Base-by-base conservation (phyloP, 2,797 vertebrate genomes). In the Momotus momota region DNA sequence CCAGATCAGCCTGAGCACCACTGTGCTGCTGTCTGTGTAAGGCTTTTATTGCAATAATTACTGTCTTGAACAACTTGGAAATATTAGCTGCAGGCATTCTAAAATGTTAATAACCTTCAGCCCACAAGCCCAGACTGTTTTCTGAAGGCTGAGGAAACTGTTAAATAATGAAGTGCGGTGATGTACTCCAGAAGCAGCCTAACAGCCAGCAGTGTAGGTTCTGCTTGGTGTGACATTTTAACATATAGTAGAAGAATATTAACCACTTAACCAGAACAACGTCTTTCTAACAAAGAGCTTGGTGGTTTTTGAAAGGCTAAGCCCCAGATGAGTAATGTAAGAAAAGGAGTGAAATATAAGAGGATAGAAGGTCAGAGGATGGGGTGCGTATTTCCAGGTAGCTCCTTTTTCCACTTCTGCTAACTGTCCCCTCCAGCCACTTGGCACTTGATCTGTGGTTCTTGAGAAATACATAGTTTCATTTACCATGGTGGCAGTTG, bases 21-120 rank as follows among this genome's bases (percentile, higher is more conserved):
- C 21, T 5, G 6, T 70, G 51, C 57, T 74, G 38, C 38, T 85
- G 35, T 48, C 40, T 64, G 4, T 54, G 57, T 46, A 64, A 75
- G 17, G 38, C 38, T 93, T 85, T 65, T 65, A 17, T n/a, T 61
- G 61, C 10, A 38, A 3, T 78, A 83, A 90, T 92, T 93, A 60
- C 57, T 79, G 9, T 45, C 77, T 83, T 49, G 61, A 33, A 81
- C 13, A 64, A 57, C 48, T 78, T 88, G 57, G 61, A 90, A 95
- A 73, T 83, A 83, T 1, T 95, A 90, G 65, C 92, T 90, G 52
- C 38, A 88, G 65, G 92, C 86, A 49, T 67, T 94, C 74, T 6
- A 51, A 92, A 81, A 88, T 72, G 86, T 96, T 96, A 93, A 92
- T 93, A 90, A 81, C 65, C 82, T 90, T 78, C 77, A 93, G 75